Evolutionary conservation across 2,797 vertebrate genomes (phyloP), one percentile per base, ranked within the genome.

Genomic region (Neoniphon sammara): DNA sequence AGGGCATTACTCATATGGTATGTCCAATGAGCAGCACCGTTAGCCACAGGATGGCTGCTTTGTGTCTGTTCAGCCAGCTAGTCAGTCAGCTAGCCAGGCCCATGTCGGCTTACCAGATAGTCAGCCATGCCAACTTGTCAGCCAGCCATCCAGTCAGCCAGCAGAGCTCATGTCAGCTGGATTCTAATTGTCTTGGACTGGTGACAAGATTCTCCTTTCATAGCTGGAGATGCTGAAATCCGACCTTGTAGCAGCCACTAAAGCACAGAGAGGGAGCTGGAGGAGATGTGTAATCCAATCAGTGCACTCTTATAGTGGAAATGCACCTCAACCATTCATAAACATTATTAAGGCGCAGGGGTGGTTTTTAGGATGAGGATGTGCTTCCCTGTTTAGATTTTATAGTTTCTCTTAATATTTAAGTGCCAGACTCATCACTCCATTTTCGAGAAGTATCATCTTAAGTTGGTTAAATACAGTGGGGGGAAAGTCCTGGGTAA

Each of bases 1-100:
- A 82, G 61, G 77, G 83, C 74, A 86, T 90, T 91, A 89, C 87
- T 86, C 83, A 58, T 80, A 80, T 78, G 89, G 87, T 66, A 66
- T 87, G 85, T 75, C 71, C 75, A 66, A 80, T 79, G 84, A 88
- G 61, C 62, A 77, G 73, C 65, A 27, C 59, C 62, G 63, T 77
- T 72, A 74, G 59, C 81, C 77, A 36, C 21, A 58, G 73, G 58
- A 84, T 80, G 54, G 20, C 75, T 74, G 70, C 34, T 76, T 83
- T 87, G 81, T 60, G 66, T 86, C 77, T 69, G 50, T 52, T 58
- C 68, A 66, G 47, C 59, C 50, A 81, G 53, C 30, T 67, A 62
- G 46, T 58, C 54, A 56, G 63, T 11, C 49, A 65, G 46, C 30
- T 20, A 52, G 11, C 2, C 57, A 25, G 31, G 30, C 65, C 52